Evolutionary conservation across 2,888 invertebrate species (phyloP), one percentile per base, ranked within the genome.

Genomic region (Clanis bilineata): DNA sequence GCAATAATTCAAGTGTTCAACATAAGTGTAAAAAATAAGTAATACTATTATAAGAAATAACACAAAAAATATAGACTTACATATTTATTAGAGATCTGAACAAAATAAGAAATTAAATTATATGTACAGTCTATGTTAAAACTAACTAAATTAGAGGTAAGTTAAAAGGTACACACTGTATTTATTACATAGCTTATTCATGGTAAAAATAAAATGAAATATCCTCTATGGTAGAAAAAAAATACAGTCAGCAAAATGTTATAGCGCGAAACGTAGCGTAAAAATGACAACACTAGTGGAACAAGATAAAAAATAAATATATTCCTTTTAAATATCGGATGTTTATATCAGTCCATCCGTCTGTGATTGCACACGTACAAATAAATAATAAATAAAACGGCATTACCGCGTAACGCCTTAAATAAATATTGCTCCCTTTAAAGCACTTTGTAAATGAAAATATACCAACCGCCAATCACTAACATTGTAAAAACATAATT

Each of bases 31-130:
- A 28, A 15, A 18, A 1, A 23, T 22, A 38, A 38, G 4, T 10
- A 15, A 41, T 3, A 2, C 23, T n/a, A 38, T 18, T 22, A 67
- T 28, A 68, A 66, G 60, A 72, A 72, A 73, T 74, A 69, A 73
- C 76, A 72, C 68, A 70, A 51, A 28, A 28, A 72, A 71, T 73
- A 74, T 91, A 91, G 90, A 92, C 92, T 92, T 92, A 92, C 89
- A 90, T 90, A 88, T 93, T 92, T 93, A 93, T 93, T 93, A 93
- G 93, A 93, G 93, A 93, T 93, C 93, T 93, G 92, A 93, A 93
- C 92, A 92, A 90, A 92, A 92, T 92, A 92, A 89, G 91, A 92
- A 92, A 91, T 92, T 88, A 92, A 93, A 93, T 92, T 90, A 93
- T 93, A 93, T 93, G 92, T 93, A 93, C 93, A 93, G 92, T 92